Evolutionary conservation across 2,113 vertebrate species (phyloP).

Genomic region (Serilophus lunatus): DNA sequence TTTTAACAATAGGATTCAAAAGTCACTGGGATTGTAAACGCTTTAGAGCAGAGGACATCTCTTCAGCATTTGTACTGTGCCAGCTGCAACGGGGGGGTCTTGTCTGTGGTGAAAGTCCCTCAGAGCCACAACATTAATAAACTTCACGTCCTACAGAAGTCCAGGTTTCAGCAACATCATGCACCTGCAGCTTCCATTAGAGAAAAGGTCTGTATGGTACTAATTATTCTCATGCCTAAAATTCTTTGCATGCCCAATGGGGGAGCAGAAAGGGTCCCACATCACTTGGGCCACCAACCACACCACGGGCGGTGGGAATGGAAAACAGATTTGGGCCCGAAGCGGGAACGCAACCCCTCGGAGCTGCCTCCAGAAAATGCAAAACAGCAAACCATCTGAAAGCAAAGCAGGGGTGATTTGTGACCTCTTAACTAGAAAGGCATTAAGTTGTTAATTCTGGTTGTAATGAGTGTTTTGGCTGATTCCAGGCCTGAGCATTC

Average conservation of each 20-base stretch:
- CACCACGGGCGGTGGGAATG: background rate
- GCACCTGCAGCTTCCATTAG: constrained; percentile 22
- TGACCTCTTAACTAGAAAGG: background rate
- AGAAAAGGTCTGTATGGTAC: background rate
- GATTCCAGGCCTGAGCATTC: background rate
- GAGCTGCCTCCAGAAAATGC: constrained; percentile 1
- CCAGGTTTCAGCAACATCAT: background rate
- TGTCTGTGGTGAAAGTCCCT: fast-evolving
- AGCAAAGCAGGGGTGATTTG: background rate
- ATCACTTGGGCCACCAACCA: background rate
- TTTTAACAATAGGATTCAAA: constrained; percentile 28
- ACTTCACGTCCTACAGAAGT: background rate
- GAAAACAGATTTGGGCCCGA: background rate
- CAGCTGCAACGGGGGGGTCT: background rate
- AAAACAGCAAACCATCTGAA: background rate
- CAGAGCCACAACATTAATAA: background rate
- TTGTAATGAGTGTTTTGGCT: constrained; percentile 7
- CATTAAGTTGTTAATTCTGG: constrained; percentile 27
- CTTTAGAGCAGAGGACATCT: background rate
- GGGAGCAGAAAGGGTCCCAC: background rate
- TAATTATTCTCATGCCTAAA: background rate
- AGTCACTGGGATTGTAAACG: background rate
- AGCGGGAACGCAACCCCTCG: background rate
- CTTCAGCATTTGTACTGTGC: background rate
- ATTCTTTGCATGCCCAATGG: background rate